Evolutionary conservation across 2,888 invertebrate genomes (phyloP).

Genomic region (Bedellia somnulentella): DNA sequence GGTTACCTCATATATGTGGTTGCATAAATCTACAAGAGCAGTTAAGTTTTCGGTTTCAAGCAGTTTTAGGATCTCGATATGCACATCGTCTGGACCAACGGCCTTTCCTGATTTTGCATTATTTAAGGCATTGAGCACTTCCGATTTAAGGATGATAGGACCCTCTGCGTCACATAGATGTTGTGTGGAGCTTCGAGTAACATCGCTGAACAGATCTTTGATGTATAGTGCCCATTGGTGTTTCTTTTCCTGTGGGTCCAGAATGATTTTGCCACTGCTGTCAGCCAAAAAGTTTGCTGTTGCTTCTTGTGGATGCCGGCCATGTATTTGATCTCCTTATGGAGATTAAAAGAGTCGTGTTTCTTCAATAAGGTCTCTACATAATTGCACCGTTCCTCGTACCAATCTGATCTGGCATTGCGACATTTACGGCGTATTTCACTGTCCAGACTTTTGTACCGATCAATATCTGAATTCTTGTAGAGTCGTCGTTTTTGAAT

Average conservation of each 20-base stretch:
- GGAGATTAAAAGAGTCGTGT: conserved; percentile 6
- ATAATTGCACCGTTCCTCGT: conserved; percentile 2
- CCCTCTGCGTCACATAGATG: background rate
- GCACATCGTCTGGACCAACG: conserved; percentile 3
- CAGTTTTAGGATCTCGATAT: conserved; percentile 8
- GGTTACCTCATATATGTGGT: too few relatives aligned
- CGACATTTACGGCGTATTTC: conserved; percentile 4
- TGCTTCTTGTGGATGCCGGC: background rate
- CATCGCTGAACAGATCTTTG: background rate
- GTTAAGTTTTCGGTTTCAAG: too few relatives aligned
- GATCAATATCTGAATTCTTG: background rate
- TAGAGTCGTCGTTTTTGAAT: conserved; percentile 5
- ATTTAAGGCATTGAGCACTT: conserved; percentile 5
- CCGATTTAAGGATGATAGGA: background rate
- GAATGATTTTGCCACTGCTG: background rate
- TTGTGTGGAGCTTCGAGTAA: background rate
- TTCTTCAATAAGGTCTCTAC: conserved; percentile 3
- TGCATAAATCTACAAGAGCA: too few relatives aligned
- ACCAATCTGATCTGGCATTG: conserved; percentile 1
- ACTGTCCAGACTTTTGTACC: background rate
- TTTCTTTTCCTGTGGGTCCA: conserved; percentile 2
- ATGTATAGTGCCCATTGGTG: conserved; percentile 5
- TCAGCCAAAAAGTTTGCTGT: conserved; percentile 2
- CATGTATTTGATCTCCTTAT: conserved; percentile 5
- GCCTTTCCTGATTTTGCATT: conserved; percentile 7